Percentiles rank a stretch among this genome's conserved stretches.
Evolutionary conservation across 2,888 invertebrate genomes (phyloP).

Genomic region (Dicycla oo): DNA sequence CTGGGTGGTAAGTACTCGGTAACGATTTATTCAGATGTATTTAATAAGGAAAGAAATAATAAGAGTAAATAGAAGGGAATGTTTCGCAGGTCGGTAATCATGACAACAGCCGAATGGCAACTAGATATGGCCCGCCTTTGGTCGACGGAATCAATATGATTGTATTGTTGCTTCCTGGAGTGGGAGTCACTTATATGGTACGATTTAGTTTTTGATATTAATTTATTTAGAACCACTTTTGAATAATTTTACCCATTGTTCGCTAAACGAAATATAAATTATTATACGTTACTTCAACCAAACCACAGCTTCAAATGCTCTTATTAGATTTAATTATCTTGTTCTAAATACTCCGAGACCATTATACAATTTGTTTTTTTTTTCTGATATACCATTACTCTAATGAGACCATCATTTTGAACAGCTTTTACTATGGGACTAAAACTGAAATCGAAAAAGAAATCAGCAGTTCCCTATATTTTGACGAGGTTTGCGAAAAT

Average conservation of each 20-base stretch:
- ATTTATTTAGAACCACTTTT: not conserved
- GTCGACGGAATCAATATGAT: slow-evolving; percentile 94
- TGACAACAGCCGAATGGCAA: slow-evolving; percentile 91
- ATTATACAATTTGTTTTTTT: too few relatives aligned
- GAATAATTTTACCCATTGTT: not conserved
- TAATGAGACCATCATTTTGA: too few relatives aligned
- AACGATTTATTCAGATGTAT: slow-evolving; percentile 20
- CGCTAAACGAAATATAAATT: not conserved
- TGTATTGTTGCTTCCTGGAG: slow-evolving; percentile 93
- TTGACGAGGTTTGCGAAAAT: too few relatives aligned
- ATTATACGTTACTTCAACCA: not conserved
- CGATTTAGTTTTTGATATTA: slow-evolving; percentile 24
- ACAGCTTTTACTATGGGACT: too few relatives aligned
- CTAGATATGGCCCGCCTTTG: slow-evolving; percentile 91
- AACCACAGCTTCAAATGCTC: not conserved
- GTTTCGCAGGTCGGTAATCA: slow-evolving; percentile 92
- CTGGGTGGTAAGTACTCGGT: slow-evolving; percentile 93
- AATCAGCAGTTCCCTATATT: too few relatives aligned
- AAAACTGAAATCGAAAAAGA: too few relatives aligned
- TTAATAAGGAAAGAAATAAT: not conserved
- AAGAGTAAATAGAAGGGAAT: slow-evolving; percentile 12
- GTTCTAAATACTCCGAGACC: not conserved
- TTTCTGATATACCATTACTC: too few relatives aligned
- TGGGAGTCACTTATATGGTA: slow-evolving; percentile 93
- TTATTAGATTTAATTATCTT: not conserved